Base-by-base conservation (phyloP, 2,797 vertebrate species). In the Anomalospiza imberbis region DNA sequence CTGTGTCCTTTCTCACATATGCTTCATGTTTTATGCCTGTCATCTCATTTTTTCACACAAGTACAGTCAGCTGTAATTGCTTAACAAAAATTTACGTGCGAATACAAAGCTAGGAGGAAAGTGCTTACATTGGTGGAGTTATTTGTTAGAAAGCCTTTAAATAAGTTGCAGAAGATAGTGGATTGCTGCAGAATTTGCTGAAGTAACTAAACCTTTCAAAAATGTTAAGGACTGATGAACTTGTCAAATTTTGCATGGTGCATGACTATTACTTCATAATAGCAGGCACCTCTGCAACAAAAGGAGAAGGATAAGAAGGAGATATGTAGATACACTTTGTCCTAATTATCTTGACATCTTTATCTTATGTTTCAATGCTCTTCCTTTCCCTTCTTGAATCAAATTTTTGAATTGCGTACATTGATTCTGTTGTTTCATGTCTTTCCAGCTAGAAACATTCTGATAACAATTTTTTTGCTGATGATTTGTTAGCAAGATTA, bases 401-500 rank as follows among this genome's bases (percentile, higher is more conserved):
- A 78, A 90, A 82, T 10, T 53, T 82, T 34, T 68, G 65, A 80
- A 65, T 85, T 89, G 60, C 7, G 3, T 88, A 19, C 19, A 5
- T 88, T 74, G 70, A 15, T 63, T 93, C 11, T 85, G 32, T 74
- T 77, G 63, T 94, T 93, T 94, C 53, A 77, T 92, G 81, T 91
- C 85, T 93, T 91, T 91, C 85, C 88, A 90, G 51, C 38, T 62
- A 91, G 79, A 88, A 91, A 71, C 26, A 8, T 61, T 84, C 54
- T 81, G 91, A 93, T 94, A 90, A 85, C 66, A 78, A 7, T 32
- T 83, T 90, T 91, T 93, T 90, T 81, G n/a, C 40, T 91, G 80
- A 74, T 94, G 88, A 93, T 96, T 92, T 95, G 74, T 92, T 93
- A 91, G 78, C 86, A 89, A 93, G 88, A 95, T 94, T 77, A 96